phyloP scores from a whole-genome alignment of 1,140 invertebrate species.

The Homalodisca vitripennis region DNA sequence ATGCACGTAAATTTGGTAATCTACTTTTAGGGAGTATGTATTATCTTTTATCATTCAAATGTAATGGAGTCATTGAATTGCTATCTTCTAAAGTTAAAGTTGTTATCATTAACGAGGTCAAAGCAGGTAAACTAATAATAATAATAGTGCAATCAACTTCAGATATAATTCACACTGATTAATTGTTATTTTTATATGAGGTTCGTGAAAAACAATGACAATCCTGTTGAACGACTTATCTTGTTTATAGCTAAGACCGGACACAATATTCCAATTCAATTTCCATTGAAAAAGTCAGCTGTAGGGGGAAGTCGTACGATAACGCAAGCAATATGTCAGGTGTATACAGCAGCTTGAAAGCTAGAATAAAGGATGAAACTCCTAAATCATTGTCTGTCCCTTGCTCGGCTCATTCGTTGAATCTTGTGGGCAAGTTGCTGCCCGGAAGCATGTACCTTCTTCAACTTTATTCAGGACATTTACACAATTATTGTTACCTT shows the following conservation, averaged over 20 bases:
- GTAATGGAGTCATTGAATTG: conserved; percentile 45
- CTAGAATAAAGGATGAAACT: conserved; percentile 35
- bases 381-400: conserved; percentile 36
- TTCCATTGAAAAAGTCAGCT: too few relatives aligned
- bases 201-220: conserved; percentile 35
- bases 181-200: conserved; percentile 34
- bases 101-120: conserved; percentile 36
- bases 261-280: conserved; percentile 3
- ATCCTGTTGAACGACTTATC: not conserved
- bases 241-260: not conserved
- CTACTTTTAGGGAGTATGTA: conserved; percentile 41
- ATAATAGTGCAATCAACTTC: conserved; percentile 42
- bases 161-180: conserved; percentile 40
- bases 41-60: conserved; percentile 46
- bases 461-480: not conserved
- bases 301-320: conserved; percentile 46
- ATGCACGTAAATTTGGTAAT: conserved; percentile 45
- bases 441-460: not conserved
- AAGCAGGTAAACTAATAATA: conserved; percentile 40
- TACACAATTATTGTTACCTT: too few relatives aligned
- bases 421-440: conserved; percentile 36
- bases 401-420: conserved; percentile 40
- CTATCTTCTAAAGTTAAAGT: conserved; percentile 39
- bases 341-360: conserved; percentile 34
- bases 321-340: conserved; percentile 45